These are phyloP conservation scores for Tetramorium simillimum DNA, from an alignment of 1,140 invertebrate species.

Conservation along the genomic window DNA sequence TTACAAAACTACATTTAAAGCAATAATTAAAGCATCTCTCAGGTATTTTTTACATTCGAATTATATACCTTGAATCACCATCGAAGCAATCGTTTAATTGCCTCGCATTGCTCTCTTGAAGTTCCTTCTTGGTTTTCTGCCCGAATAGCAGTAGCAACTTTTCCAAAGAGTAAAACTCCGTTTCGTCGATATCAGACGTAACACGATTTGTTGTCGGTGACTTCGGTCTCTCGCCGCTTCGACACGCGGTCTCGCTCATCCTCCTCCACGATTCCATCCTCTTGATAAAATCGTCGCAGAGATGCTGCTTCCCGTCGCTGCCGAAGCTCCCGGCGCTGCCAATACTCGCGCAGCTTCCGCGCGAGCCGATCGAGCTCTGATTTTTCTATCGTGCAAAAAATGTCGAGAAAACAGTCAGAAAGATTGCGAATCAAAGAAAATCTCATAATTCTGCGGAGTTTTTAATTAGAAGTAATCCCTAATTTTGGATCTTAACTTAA, in stretches of 20 bases:
- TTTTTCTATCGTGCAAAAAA: slow-evolving; percentile 14
- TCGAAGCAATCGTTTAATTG: slow-evolving; percentile 63
- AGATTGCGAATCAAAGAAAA: not conserved
- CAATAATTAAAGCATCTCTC: not conserved
- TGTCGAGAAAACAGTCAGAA: not conserved
- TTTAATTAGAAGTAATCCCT: not conserved
- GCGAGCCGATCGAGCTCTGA: slow-evolving; percentile 1
- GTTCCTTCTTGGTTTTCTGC: slow-evolving; percentile 86
- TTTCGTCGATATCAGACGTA: slow-evolving; percentile 72
- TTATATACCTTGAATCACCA: slow-evolving; percentile 50
- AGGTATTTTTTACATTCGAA: not conserved
- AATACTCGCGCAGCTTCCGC: slow-evolving; percentile 26
- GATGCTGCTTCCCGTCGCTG: slow-evolving; percentile 84
- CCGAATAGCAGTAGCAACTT: slow-evolving; percentile 64
- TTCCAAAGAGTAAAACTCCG: slow-evolving; percentile 85
- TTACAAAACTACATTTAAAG: not conserved
- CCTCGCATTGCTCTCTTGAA: slow-evolving; percentile 86
- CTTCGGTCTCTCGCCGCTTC: slow-evolving; percentile 21
- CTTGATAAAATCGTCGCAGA: slow-evolving; percentile 90
- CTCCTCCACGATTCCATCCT: slow-evolving; percentile 90
- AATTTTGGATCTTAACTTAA: not conserved
- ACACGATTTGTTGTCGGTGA: not conserved
- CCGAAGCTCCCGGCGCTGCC: slow-evolving; percentile 32
- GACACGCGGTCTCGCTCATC: slow-evolving; percentile 75
- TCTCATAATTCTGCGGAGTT: not conserved